Conservation (phyloP, 2,888 invertebrate species). For the Perizoma flavofasciatum region DNA sequence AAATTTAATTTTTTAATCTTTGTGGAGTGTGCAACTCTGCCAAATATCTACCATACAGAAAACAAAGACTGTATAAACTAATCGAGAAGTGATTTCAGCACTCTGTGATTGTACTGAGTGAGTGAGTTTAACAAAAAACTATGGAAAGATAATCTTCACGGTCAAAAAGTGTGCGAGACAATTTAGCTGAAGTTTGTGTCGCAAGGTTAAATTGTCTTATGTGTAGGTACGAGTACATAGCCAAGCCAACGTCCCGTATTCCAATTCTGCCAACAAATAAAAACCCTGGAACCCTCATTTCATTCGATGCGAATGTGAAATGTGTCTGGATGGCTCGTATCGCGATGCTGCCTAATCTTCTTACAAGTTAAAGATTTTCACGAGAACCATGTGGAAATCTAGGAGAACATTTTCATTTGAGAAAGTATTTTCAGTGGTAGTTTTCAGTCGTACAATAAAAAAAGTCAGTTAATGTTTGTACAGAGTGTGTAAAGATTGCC, state of each 20-base stretch:
- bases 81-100: too few relatives aligned
- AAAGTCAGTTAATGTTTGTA: too few relatives aligned
- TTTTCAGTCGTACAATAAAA: not conserved
- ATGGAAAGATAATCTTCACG: too few relatives aligned
- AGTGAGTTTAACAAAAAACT: too few relatives aligned
- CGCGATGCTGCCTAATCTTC: slow-evolving; percentile 40
- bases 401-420: slow-evolving; percentile 10
- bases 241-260: slow-evolving; percentile 51
- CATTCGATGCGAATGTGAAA: slow-evolving; percentile 46
- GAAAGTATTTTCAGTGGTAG: slow-evolving; percentile 4
- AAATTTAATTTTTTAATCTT: too few relatives aligned
- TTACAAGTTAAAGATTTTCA: slow-evolving; percentile 19
- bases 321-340: slow-evolving; percentile 52
- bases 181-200: slow-evolving; percentile 2
- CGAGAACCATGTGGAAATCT: slow-evolving; percentile 18
- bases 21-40: too few relatives aligned
- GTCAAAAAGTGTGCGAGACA: too few relatives aligned
- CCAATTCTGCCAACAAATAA: slow-evolving; percentile 66
- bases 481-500: too few relatives aligned
- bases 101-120: too few relatives aligned
- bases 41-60: too few relatives aligned
- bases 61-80: too few relatives aligned
- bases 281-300: slow-evolving; percentile 47
- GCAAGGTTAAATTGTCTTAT: slow-evolving; percentile 1
- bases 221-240: slow-evolving; percentile 18